These are phyloP conservation scores for Phymatocera aterrima DNA, from an alignment of 2,888 invertebrate genomes.

Conservation along the genomic window DNA sequence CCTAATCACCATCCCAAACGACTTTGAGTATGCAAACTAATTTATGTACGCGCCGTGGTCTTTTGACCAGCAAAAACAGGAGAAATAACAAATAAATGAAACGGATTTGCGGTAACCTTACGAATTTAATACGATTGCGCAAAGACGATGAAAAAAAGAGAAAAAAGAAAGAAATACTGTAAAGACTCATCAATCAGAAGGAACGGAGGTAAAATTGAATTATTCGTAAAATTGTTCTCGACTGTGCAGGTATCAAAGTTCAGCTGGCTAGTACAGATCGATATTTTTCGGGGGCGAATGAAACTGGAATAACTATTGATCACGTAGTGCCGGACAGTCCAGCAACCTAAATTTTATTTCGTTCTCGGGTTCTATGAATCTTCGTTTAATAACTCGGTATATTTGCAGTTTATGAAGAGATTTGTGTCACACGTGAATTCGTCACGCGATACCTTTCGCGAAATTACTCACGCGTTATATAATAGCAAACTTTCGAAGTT, in stretches of 20 bases:
- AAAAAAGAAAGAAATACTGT: no score
- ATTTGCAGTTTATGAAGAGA: no score
- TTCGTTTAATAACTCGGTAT: no score
- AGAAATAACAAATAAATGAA: neutral
- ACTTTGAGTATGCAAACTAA: neutral
- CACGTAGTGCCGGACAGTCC: slow-evolving; percentile 32
- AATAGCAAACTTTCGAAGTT: no score
- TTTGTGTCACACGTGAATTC: no score
- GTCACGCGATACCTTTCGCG: no score
- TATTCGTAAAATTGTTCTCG: neutral
- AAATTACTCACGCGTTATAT: no score
- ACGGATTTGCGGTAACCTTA: no score
- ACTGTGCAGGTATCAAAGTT: neutral
- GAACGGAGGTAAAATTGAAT: neutral
- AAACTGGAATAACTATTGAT: slow-evolving; percentile 25
- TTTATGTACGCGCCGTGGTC: neutral
- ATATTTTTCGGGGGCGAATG: slow-evolving; percentile 36
- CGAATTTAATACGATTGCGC: neutral
- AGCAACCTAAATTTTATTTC: neutral
- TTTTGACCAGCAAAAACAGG: neutral
- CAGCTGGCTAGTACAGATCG: slow-evolving; percentile 21
- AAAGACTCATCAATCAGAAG: neutral
- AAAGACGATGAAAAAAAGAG: no score
- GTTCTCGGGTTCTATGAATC: neutral
- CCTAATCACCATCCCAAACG: slow-evolving; percentile 13